phyloP scores from a whole-genome alignment of 2,797 vertebrate genomes.

The Brotula barbata region DNA sequence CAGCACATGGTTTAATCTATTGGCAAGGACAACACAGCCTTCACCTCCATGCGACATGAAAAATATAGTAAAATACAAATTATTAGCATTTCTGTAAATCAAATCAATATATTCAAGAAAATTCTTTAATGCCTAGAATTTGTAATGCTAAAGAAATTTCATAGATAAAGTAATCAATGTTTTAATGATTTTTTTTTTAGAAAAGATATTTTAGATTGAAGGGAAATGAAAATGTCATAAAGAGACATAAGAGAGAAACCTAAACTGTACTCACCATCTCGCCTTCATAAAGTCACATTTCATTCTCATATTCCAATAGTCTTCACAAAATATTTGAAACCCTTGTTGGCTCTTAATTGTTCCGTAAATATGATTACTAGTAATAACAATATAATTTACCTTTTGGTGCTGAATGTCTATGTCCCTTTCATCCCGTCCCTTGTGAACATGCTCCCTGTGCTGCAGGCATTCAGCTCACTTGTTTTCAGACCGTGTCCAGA shows the following conservation, averaged over 20 bases:
- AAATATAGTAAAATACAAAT: too few relatives aligned
- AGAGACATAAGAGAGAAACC: neutral
- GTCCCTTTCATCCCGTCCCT: neutral
- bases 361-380: too few relatives aligned
- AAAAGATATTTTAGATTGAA: neutral
- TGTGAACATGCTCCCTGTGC: constrained; percentile 8
- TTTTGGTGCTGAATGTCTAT: neutral
- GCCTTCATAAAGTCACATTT: constrained; percentile 21
- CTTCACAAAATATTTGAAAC: neutral
- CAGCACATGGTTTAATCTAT: neutral
- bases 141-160: too few relatives aligned
- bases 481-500: constrained; percentile 10
- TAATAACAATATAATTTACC: neutral
- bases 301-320: constrained; percentile 9
- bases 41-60: neutral
- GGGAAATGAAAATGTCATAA: neutral
- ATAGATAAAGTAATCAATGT: neutral
- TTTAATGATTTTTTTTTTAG: neutral
- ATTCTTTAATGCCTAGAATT: too few relatives aligned
- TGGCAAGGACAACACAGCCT: neutral
- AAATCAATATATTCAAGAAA: too few relatives aligned
- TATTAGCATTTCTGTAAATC: too few relatives aligned
- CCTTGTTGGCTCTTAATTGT: too few relatives aligned
- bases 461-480: constrained; percentile 28
- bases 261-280: constrained; percentile 54